Base-by-base conservation (phyloP, 2,888 invertebrate genomes). In the Heliconius cydno region DNA sequence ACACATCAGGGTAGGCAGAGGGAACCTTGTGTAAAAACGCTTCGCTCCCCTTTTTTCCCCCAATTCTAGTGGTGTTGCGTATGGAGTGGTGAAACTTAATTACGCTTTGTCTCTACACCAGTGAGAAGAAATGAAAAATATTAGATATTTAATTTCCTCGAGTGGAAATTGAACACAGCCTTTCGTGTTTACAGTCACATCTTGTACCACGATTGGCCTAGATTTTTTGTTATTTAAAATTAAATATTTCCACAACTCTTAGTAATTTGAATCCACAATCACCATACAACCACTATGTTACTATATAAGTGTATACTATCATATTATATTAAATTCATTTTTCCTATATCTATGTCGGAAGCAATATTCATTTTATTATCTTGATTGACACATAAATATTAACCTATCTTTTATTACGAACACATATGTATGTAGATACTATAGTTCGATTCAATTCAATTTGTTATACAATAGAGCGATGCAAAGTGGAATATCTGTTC, bases 351-450 rank as follows among this genome's bases (percentile, higher is more conserved):
- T n/a, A n/a, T 68, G 41, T 41, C 38, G 34, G n/a, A 41, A 41
- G 41, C n/a, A 25, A 68, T 68, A 68, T 68, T 68, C 38, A 68
- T n/a, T 25, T 41, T 68, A 68, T 68, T 68, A 41, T 68, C n/a
- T 41, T 68, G 68, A 68, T 68, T 68, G 68, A 68, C 68, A n/a
- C n/a, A 13, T 41, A 68, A 68, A 68, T 68, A 68, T 68, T 68
- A 41, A 41, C 5, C 10, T 41, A n/a, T 68, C n/a, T 38, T 38
- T 68, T 38, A 67, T 67, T 67, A 12, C 67, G 22, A 67, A 52
- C 34, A 67, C 67, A 4, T 30, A 34, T 4, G 4, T 34, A 67
- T 34, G 34, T 34, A 67, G 34, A 34, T 19, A 30, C 10, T n/a
- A 34, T 34, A 38, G 67, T 22, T 67, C n/a, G 34, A 34, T 34